Percentiles rank a stretch among this genome's conserved stretches.
Conservation (phyloP, 2,113 vertebrate genomes). For the Mormoops blainvillei region DNA sequence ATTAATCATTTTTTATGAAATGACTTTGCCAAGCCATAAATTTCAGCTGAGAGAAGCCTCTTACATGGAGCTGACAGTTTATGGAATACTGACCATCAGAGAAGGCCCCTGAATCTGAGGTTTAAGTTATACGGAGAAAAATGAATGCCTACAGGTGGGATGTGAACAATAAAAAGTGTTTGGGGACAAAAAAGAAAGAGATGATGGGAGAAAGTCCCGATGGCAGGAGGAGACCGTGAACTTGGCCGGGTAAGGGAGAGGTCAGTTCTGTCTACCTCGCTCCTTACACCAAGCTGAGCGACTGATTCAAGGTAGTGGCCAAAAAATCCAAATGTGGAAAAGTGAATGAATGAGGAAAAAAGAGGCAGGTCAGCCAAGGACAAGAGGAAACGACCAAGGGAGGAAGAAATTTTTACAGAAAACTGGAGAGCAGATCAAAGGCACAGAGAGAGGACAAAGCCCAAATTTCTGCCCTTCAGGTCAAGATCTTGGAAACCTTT, state of each 20-base stretch:
- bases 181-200: not conserved
- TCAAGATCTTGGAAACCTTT: not conserved
- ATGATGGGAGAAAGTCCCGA: not conserved
- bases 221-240: not conserved
- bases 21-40: slow-evolving; percentile 53
- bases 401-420: not conserved
- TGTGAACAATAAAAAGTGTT: not conserved
- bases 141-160: not conserved
- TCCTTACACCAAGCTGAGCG: not conserved
- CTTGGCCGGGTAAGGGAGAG: not conserved
- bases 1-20: slow-evolving; percentile 70
- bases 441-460: not conserved
- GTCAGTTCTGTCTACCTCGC: not conserved
- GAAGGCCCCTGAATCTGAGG: not conserved
- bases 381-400: not conserved
- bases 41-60: slow-evolving; percentile 36
- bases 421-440: not conserved
- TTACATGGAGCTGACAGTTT: not conserved
- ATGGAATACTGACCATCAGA: not conserved
- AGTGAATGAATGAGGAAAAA: not conserved
- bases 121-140: not conserved
- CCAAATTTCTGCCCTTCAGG: not conserved
- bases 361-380: not conserved
- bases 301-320: not conserved
- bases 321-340: not conserved